Evolutionary conservation across 2,888 invertebrate species (phyloP).

Genomic region (Calephelis perditalis): DNA sequence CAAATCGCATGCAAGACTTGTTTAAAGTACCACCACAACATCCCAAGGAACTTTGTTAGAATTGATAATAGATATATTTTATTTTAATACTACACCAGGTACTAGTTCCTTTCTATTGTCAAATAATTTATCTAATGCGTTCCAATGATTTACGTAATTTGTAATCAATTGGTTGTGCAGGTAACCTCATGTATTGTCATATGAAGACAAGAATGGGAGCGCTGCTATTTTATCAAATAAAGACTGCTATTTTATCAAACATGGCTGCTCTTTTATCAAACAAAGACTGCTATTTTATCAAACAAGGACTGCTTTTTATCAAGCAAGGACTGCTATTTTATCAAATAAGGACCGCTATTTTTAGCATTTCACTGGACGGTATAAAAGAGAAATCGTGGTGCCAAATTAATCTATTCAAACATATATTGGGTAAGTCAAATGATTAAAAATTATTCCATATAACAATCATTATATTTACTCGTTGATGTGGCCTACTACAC

Average conservation of each 20-base stretch:
- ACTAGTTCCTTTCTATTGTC: constrained; percentile 34
- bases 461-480: constrained; percentile 46
- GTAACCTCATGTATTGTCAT: constrained; percentile 2
- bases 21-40: constrained; percentile 43
- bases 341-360: constrained; percentile 8
- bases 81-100: constrained; percentile 32
- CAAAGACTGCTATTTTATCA: constrained; percentile 4
- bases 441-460: constrained; percentile 42
- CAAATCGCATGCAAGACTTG: constrained; percentile 12
- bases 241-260: constrained; percentile 7
- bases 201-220: neutral
- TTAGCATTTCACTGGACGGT: constrained; percentile 64
- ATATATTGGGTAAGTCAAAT: constrained; percentile 43
- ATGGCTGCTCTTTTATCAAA: constrained; percentile 6
- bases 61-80: constrained; percentile 28
- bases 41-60: constrained; percentile 55
- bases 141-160: constrained; percentile 13
- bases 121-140: constrained; percentile 18
- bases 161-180: neutral
- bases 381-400: constrained; percentile 60
- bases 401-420: constrained; percentile 41
- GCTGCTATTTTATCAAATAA: neutral
- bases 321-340: constrained; percentile 6
- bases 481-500: constrained; percentile 59
- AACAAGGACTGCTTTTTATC: constrained; percentile 5